A percentile compares a stretch with the other conserved stretches of the same genome.
phyloP scores from a whole-genome alignment of 1,140 invertebrate species.

The Theocolax elegans region DNA sequence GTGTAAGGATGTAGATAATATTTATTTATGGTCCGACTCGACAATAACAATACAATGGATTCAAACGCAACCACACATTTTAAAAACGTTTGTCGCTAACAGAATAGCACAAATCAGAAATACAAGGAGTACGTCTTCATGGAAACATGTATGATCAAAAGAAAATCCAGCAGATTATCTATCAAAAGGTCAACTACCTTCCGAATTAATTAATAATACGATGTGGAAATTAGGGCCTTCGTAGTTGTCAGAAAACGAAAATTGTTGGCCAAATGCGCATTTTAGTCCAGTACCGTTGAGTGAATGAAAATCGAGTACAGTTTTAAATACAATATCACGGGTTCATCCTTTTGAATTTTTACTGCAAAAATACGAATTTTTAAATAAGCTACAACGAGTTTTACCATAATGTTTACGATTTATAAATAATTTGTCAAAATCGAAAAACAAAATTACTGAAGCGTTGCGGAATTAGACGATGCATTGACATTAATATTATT shows the following conservation, averaged over 20 bases:
- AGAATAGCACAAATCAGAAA: slow-evolving; percentile 54
- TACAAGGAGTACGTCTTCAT: slow-evolving; percentile 47
- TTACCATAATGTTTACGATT: no score
- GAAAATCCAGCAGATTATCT: no score
- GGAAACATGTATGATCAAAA: slow-evolving; percentile 58
- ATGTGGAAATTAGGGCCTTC: not conserved
- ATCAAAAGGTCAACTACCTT: not conserved
- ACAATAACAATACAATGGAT: slow-evolving; percentile 53
- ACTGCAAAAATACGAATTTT: no score
- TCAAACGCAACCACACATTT: slow-evolving; percentile 18
- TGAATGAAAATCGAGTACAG: not conserved
- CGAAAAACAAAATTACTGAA: not conserved
- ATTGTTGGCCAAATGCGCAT: not conserved
- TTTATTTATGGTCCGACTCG: slow-evolving; percentile 56
- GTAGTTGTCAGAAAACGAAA: not conserved
- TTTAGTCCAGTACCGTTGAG: not conserved
- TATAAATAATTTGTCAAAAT: not conserved
- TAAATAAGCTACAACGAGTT: no score
- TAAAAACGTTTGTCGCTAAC: slow-evolving; percentile 51
- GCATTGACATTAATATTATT: not conserved
- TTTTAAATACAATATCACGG: not conserved
- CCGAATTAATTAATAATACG: not conserved
- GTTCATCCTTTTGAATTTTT: no score
- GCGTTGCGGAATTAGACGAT: not conserved
- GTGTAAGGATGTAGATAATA: no score